Base-by-base conservation (phyloP, 2,113 vertebrate genomes). In the Sitta europaea region DNA sequence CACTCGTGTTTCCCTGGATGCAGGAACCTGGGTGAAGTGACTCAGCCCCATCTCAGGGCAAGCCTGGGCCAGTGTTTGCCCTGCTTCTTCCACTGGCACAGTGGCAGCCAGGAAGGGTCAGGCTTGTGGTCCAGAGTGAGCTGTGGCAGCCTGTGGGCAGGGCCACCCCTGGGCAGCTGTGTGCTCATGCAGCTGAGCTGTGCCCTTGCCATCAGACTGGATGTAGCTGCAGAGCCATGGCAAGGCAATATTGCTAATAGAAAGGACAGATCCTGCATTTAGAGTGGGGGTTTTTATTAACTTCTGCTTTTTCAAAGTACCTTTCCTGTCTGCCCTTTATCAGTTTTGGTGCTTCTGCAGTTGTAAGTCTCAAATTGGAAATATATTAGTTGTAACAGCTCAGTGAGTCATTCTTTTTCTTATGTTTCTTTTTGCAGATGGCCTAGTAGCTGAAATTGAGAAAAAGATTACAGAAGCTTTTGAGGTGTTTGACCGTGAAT, bases 401-500 rank as follows among this genome's bases (percentile, higher is more conserved):
- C 57, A 72, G 51, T 80, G 51, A 94, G 90, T 94, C 35, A 77
- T 97, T 95, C 4, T 71, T 95, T 93, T 95, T 94, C 78, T 96
- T 91, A 8, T 74, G 48, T 95, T 97, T 70, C 95, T 50, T 97
- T 97, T 97, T 97, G 53, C 97, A 99, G 99, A 98, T 78, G 11
- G 9, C 3, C 3, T 43, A 16, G 50, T 98, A 86, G 94, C 97
- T 90, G 98, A 98, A n/a, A 76, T 98, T 55, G 98, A 99, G 59
- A 98, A 97, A 96, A 99, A 97, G 96, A 98, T 99, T 92, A 98
- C 48, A 63, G 97, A 98, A 9, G 98, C 99, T 47, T 99, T 99
- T 98, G 97, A 99, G 75, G 97, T 98, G 17, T 99, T 99, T 98
- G 99, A 99, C 97, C 98, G 98, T 38, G 97, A 99, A 67, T 86